Percentiles rank a stretch among this genome's conserved stretches.
Conservation (phyloP, 2,113 vertebrate species). For the Rhombomys opimus region DNA sequence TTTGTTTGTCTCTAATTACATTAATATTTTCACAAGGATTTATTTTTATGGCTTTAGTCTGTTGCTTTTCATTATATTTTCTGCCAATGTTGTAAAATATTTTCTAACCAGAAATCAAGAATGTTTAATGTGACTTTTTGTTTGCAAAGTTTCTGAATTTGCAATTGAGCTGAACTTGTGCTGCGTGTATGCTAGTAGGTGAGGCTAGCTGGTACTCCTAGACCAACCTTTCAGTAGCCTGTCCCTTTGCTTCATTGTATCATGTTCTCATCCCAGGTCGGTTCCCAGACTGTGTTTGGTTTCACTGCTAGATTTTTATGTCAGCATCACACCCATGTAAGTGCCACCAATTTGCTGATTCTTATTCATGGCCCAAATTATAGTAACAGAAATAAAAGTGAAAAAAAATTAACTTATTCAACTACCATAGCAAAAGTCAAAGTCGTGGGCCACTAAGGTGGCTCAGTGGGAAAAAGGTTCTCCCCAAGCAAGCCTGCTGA, state of each 20-base stretch:
- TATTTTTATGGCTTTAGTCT: slow-evolving; percentile 20
- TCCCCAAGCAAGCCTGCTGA: neutral
- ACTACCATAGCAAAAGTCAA: neutral
- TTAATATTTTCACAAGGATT: slow-evolving; percentile 14
- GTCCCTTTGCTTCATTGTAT: neutral
- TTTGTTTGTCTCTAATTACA: neutral
- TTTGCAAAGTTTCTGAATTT: slow-evolving; percentile 1
- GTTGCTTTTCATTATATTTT: neutral
- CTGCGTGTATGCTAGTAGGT: neutral
- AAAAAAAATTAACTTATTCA: neutral
- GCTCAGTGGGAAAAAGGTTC: neutral
- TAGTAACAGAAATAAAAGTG: slow-evolving; percentile 31
- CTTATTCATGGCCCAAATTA: neutral
- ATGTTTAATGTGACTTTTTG: slow-evolving; percentile 5
- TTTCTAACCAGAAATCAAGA: slow-evolving; percentile 27
- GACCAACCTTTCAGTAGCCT: neutral
- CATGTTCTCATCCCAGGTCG: neutral
- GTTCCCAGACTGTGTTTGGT: neutral
- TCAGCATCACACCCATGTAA: neutral
- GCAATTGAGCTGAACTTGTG: neutral
- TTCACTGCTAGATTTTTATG: neutral
- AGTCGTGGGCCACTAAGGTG: neutral
- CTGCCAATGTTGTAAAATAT: neutral
- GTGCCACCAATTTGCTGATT: slow-evolving; percentile 40
- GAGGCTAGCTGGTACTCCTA: neutral